Conservation (phyloP, 92 coral and sea anemone species). For the Phenganax marumi region DNA sequence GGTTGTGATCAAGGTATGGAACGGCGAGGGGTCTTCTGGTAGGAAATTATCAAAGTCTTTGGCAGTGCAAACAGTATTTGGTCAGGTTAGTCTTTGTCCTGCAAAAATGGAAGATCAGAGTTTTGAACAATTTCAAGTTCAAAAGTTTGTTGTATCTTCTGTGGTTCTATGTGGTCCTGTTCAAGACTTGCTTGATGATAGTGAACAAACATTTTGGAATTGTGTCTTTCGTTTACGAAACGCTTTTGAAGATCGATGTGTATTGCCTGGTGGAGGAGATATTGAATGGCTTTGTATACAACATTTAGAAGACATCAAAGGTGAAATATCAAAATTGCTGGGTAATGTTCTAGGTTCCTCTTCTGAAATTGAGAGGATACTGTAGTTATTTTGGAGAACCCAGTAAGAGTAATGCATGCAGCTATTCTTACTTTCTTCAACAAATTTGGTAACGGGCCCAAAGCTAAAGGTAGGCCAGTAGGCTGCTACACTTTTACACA, state of each 20-base stretch:
- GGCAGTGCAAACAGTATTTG: constrained; percentile 16
- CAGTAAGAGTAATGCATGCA: too few relatives aligned
- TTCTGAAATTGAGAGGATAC: too few relatives aligned
- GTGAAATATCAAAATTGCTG: too few relatives aligned
- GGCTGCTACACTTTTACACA: too few relatives aligned
- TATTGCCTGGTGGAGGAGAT: constrained; percentile 84
- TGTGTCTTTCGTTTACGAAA: constrained; percentile 69
- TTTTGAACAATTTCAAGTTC: constrained; percentile 33
- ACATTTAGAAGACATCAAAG: constrained; percentile 37
- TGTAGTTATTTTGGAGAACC: too few relatives aligned
- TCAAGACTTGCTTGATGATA: constrained; percentile 63
- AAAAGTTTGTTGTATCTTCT: constrained; percentile 56
- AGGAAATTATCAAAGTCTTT: constrained; percentile 24
- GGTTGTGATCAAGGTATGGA: constrained; percentile 41
- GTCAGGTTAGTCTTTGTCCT: constrained; percentile 32
- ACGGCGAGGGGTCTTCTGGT: constrained; percentile 36
- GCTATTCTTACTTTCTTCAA: too few relatives aligned
- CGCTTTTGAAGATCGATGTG: constrained; percentile 58
- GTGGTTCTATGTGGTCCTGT: constrained; percentile 73
- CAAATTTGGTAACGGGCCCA: too few relatives aligned
- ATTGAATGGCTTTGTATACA: constrained; percentile 68
- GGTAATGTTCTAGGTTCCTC: too few relatives aligned
- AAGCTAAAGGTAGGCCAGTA: too few relatives aligned
- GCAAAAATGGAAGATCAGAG: constrained; percentile 3
- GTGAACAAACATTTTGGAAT: constrained; percentile 79